phyloP scores from a whole-genome alignment of 2,113 vertebrate genomes.

The Tinamus guttatus region DNA sequence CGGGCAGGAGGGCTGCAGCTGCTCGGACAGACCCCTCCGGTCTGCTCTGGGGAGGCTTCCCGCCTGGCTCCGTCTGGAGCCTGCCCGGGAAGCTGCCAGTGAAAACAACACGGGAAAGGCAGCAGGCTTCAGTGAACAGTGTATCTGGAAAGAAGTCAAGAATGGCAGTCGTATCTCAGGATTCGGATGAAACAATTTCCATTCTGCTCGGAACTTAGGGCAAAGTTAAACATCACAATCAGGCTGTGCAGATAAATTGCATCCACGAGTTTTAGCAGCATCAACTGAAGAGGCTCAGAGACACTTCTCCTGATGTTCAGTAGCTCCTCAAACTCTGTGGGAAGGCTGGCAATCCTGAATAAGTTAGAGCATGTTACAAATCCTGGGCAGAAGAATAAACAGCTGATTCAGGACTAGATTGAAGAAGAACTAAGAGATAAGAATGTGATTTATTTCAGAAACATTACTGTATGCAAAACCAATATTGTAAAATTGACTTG shows the following conservation, averaged over 20 bases:
- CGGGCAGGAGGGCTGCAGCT: accelerated
- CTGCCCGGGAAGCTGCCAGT: neutral
- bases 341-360: neutral
- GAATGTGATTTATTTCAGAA: neutral
- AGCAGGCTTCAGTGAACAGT: accelerated
- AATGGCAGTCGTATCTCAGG: accelerated
- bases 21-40: neutral
- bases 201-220: neutral
- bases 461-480: neutral
- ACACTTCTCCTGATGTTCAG: neutral
- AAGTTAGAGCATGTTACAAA: neutral
- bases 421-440: neutral
- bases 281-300: neutral
- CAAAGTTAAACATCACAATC: neutral
- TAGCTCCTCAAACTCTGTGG: neutral
- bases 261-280: neutral
- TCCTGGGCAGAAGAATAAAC: neutral
- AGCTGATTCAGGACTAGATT: neutral
- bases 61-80: neutral
- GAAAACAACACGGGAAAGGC: neutral
- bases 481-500: neutral
- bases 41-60: neutral
- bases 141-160: neutral
- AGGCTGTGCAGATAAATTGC: neutral
- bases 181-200: accelerated